Evolutionary conservation across 2,113 vertebrate species (phyloP).

Genomic region (Eolophus roseicapilla): DNA sequence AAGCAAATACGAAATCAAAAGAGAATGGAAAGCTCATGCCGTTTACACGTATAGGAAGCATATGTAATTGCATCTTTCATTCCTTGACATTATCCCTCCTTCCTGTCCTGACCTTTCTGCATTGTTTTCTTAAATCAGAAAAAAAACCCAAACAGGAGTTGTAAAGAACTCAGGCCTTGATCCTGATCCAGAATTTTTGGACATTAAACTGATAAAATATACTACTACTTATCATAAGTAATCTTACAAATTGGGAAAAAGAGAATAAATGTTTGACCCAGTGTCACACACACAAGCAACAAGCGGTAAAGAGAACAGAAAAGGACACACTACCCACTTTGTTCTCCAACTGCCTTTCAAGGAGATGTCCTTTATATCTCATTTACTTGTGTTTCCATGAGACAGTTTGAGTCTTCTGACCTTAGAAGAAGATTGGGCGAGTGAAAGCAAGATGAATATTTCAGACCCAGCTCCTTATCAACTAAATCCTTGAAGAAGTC

Average conservation of each 20-base stretch:
- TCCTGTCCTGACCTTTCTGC: background rate
- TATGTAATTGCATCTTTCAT: background rate
- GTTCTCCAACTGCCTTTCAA: rapidly evolving
- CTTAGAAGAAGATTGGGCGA: background rate
- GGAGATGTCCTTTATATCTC: background rate
- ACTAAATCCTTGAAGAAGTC: background rate
- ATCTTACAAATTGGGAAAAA: background rate
- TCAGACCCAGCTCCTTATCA: background rate
- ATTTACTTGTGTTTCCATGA: background rate
- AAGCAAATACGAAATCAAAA: background rate
- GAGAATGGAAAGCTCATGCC: background rate
- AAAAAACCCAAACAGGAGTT: background rate
- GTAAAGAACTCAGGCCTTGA: background rate
- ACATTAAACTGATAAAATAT: background rate
- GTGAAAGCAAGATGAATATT: background rate
- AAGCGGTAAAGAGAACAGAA: background rate
- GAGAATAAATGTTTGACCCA: background rate
- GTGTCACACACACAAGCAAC: background rate
- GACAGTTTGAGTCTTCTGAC: background rate
- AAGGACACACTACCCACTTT: background rate
- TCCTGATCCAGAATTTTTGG: background rate
- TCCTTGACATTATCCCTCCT: background rate
- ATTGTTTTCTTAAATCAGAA: background rate
- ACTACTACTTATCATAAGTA: background rate
- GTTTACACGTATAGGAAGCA: background rate